phyloP scores from a whole-genome alignment of 2,888 invertebrate genomes.

The Idaea dimidiata region DNA sequence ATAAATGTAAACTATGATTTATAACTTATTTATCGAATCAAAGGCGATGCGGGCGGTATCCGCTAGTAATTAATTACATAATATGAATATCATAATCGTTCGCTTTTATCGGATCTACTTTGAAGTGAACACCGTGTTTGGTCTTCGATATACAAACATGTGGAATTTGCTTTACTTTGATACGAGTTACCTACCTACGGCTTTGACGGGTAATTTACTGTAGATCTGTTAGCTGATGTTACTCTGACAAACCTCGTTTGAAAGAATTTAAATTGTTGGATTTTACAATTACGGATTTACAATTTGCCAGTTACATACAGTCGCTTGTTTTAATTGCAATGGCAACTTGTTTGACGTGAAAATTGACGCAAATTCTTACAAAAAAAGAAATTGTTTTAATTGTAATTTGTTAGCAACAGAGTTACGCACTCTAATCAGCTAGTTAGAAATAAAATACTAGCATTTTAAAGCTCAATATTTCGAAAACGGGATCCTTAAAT shows the following conservation, averaged over 20 bases:
- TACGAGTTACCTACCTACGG: too few species aligned
- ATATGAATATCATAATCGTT: slow-evolving; percentile 44
- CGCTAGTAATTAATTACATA: slow-evolving; percentile 37
- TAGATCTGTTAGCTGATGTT: neutral
- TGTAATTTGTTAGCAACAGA: too few species aligned
- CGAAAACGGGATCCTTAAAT: too few species aligned
- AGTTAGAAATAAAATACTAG: too few species aligned
- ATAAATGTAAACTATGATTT: slow-evolving; percentile 38
- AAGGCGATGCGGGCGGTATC: slow-evolving; percentile 35
- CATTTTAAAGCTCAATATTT: too few species aligned
- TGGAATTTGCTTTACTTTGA: neutral
- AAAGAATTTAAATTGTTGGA: neutral
- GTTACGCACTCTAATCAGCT: too few species aligned
- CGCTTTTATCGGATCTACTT: slow-evolving; percentile 28
- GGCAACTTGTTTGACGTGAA: slow-evolving; percentile 7
- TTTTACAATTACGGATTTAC: too few species aligned
- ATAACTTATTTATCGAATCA: slow-evolving; percentile 37
- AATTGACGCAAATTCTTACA: too few species aligned
- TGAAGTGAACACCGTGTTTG: slow-evolving; percentile 29
- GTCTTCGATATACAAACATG: neutral
- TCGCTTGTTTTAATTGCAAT: too few species aligned
- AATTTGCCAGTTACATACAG: too few species aligned
- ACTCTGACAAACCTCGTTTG: neutral
- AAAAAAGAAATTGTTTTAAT: too few species aligned
- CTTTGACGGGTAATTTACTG: neutral